Conservation (phyloP, 2,113 vertebrate species). For the Salvator merianae region DNA sequence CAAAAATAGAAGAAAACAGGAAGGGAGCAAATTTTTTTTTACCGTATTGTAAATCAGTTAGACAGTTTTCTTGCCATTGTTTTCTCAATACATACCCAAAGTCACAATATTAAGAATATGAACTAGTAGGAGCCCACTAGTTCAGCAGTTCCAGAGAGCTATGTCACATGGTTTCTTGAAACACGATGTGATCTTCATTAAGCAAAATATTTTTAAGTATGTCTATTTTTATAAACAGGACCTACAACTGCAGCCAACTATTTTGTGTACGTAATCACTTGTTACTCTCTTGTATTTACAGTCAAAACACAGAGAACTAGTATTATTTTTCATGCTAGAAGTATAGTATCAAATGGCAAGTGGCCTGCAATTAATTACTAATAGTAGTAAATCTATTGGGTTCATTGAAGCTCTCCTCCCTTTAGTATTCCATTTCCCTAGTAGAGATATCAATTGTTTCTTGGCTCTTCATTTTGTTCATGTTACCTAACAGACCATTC, state of each 20-base stretch:
- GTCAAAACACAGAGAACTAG: conserved; percentile 20
- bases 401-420: conserved; percentile 18
- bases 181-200: neutral
- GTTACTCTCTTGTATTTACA: conserved; percentile 30
- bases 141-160: neutral
- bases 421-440: conserved; percentile 36
- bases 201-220: neutral
- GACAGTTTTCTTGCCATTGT: no score
- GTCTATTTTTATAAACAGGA: no score
- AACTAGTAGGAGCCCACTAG: neutral
- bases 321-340: conserved; percentile 8
- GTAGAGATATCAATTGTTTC: conserved; percentile 41
- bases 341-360: conserved; percentile 25
- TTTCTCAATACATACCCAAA: no score
- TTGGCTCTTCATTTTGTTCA: conserved; percentile 41
- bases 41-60: no score
- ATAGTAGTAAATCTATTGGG: conserved; percentile 19
- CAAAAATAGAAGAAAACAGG: no score
- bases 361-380: conserved; percentile 15
- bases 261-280: no score
- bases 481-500: conserved; percentile 23
- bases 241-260: neutral
- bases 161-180: neutral
- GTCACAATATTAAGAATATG: neutral
- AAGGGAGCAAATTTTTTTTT: no score